A percentile compares a stretch with the other conserved stretches of the same genome.
Evolutionary conservation across 2,797 vertebrate species (phyloP).

Genomic region (Anguilla obscura): DNA sequence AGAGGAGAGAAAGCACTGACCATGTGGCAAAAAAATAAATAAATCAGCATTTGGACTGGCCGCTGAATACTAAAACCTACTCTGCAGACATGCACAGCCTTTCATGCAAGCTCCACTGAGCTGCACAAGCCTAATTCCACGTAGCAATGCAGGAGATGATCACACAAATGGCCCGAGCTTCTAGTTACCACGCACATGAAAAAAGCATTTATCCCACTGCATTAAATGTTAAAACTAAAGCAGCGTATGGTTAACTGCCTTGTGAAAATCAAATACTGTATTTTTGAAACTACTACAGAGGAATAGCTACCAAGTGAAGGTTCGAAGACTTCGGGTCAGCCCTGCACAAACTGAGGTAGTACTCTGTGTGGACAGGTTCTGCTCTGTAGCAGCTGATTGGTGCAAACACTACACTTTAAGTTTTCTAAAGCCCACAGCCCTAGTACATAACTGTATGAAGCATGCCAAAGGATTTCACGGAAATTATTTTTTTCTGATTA

Average conservation of each 20-base stretch:
- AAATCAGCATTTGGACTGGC: neutral
- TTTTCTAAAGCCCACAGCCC: neutral
- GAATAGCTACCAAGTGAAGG: neutral
- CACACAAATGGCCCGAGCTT: neutral
- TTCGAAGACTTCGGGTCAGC: slow-evolving; percentile 1
- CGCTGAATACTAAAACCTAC: neutral
- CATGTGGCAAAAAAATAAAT: neutral
- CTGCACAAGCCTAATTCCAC: neutral
- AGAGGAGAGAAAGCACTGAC: neutral
- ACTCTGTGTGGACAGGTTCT: neutral
- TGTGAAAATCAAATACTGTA: neutral
- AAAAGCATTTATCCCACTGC: neutral
- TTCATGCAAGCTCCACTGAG: neutral
- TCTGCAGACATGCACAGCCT: neutral
- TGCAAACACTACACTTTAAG: neutral
- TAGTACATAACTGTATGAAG: neutral
- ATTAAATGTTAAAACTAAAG: neutral
- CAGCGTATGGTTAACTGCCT: neutral
- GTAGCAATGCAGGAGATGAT: neutral
- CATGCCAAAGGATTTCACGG: neutral
- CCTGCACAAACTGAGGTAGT: neutral
- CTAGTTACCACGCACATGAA: neutral
- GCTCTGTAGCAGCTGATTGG: neutral
- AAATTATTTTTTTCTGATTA: slow-evolving; percentile 49
- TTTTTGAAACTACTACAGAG: neutral